phyloP scores from a whole-genome alignment of 2,888 invertebrate genomes.

The Dorcus parallelipipedus region DNA sequence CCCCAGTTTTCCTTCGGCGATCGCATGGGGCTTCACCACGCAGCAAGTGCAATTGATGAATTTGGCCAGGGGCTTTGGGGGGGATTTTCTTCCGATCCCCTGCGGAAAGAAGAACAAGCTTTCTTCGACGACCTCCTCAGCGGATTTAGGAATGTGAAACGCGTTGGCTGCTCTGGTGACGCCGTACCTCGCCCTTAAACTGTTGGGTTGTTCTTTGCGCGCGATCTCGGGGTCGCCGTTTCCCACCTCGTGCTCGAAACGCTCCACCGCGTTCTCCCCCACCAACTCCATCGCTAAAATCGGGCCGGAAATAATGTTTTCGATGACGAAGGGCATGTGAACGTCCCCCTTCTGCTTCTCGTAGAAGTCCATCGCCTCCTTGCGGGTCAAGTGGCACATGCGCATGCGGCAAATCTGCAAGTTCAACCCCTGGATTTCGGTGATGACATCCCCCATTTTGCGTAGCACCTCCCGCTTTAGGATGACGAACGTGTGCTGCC shows the following conservation, averaged over 20 bases:
- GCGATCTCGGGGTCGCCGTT: conserved; percentile 61
- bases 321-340: conserved; percentile 62
- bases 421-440: conserved; percentile 59
- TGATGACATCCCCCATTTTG: conserved; percentile 72
- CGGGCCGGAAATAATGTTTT: conserved; percentile 64
- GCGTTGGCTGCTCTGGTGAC: conserved; percentile 65
- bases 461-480: conserved; percentile 71
- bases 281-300: conserved; percentile 71
- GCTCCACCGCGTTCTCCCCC: conserved; percentile 63
- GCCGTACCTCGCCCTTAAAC: conserved; percentile 65
- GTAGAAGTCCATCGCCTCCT: conserved; percentile 65
- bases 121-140: conserved; percentile 55
- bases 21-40: conserved; percentile 86
- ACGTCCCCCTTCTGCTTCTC: conserved; percentile 55
- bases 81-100: conserved; percentile 26
- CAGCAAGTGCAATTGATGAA: conserved; percentile 72
- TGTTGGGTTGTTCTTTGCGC: conserved; percentile 52
- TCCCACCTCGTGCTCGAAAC: conserved; percentile 61
- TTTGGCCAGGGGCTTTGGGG: conserved; percentile 52
- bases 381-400: conserved; percentile 65
- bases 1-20: conserved; percentile 72
- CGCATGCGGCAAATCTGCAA: conserved; percentile 65
- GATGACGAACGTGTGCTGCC: conserved; percentile 72
- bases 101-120: conserved; percentile 62
- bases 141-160: conserved; percentile 62